These are phyloP conservation scores for Lota lota DNA, from an alignment of 2,113 vertebrate species.

Conservation along the genomic window DNA sequence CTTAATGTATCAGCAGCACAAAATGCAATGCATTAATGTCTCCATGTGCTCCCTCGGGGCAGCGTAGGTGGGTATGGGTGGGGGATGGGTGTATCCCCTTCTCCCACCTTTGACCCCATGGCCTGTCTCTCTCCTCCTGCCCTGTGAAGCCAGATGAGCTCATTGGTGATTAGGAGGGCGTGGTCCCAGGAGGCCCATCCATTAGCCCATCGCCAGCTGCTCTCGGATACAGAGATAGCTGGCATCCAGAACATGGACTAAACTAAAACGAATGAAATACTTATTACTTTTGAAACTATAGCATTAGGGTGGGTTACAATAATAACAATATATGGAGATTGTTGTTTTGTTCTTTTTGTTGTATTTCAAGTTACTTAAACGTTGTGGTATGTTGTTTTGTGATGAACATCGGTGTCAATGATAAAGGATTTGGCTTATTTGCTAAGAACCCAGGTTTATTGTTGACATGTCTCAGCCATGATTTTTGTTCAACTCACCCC, in stretches of 20 bases:
- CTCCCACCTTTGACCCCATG: conserved; percentile 28
- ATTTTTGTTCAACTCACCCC: too few species aligned
- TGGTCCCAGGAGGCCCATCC: conserved; percentile 13
- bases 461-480: too few species aligned
- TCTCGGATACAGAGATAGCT: not conserved
- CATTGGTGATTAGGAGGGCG: conserved; percentile 35
- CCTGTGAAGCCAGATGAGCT: conserved; percentile 13
- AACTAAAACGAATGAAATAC: too few species aligned
- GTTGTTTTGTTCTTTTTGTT: too few species aligned
- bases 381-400: too few species aligned
- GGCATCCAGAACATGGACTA: not conserved
- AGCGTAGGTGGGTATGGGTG: not conserved
- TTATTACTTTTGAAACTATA: too few species aligned
- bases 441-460: too few species aligned
- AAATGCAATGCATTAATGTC: not conserved
- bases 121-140: conserved; percentile 29
- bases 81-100: conserved; percentile 3
- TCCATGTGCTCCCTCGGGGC: conserved; percentile 13
- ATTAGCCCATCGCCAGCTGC: conserved; percentile 42
- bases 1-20: not conserved
- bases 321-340: too few species aligned
- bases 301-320: too few species aligned
- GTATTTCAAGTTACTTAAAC: too few species aligned
- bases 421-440: too few species aligned
- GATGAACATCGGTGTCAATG: too few species aligned